Evolutionary conservation across 2,113 vertebrate species (phyloP), one percentile per base, ranked within the genome.

Genomic region (Turnix velox): DNA sequence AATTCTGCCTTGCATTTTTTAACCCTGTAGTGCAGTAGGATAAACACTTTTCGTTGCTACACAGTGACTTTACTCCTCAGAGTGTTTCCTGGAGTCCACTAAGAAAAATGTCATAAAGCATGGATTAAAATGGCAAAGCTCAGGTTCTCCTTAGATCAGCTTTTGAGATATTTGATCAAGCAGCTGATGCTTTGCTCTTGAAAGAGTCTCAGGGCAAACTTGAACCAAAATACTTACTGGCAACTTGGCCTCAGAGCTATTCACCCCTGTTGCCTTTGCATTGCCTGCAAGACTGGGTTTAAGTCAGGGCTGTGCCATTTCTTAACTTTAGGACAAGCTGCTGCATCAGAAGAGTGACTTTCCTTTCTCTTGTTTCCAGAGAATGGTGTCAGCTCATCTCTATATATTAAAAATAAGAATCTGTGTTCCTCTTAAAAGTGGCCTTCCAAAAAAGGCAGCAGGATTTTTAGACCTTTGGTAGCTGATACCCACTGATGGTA

Each of bases 1-100:
- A 45, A 8, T 89, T 72, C 40, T 78, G 42, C 51, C 33, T 73
- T 86, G 68, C 15, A 9, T 77, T 88, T 88, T 91, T 91, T 71
- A 94, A 59, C 25, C 8, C 25, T 59, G 14, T 39, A 63, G 28
- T 8, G 15, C 8, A 30, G n/a, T 23, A 27, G 40, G 55, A 5
- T 16, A 58, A 46, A 62, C 7, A 5, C 19, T 55, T 63, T 11
- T 46, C 14, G 24, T 67, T 0, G 2, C 31, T 49, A 7, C 1
- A 0, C 39, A 11, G 13, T 35, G 51, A 12, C 43, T 12, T 66
- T 73, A n/a, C 31, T 81, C 84, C 55, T 18, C 30, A 24, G 48
- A 35, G 2, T 49, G n/a, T 83, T 83, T 86, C 6, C 43, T 57
- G 49, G 7, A 74, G 40, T 58, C 30, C 0, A 0, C 58, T 45